Evolutionary conservation across 2,797 vertebrate genomes (phyloP).

Genomic region (Hozukius guyotensis): DNA sequence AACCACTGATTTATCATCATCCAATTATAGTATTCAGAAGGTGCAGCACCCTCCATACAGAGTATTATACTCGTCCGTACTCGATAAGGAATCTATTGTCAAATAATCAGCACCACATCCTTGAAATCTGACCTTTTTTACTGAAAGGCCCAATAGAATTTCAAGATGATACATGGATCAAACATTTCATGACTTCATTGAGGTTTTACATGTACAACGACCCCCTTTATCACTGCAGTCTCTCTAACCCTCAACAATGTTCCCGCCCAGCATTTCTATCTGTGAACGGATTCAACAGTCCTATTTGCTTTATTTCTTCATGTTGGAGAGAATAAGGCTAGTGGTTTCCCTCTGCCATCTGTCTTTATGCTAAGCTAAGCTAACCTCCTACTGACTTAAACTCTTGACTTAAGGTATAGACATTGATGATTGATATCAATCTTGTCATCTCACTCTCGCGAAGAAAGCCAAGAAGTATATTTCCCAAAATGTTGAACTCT

Average conservation of each 20-base stretch:
- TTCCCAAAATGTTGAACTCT: too few species aligned
- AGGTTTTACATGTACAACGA: not conserved
- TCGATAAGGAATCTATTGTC: not conserved
- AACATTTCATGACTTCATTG: not conserved
- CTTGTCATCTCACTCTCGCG: too few species aligned
- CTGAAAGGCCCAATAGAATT: not conserved
- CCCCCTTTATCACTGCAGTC: not conserved
- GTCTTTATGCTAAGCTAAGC: not conserved
- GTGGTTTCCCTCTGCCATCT: not conserved
- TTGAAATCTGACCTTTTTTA: not conserved
- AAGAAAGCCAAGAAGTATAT: too few species aligned
- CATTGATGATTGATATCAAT: too few species aligned
- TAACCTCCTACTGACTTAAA: not conserved
- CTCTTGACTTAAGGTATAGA: not conserved
- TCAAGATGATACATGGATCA: not conserved
- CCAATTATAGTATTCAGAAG: slow-evolving; percentile 48
- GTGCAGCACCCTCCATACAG: not conserved
- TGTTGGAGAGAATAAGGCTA: not conserved
- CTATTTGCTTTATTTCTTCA: not conserved
- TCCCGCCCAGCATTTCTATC: not conserved
- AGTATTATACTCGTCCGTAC: not conserved
- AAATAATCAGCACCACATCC: not conserved
- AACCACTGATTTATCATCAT: slow-evolving; percentile 54
- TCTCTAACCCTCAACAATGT: not conserved
- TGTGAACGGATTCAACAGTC: not conserved